These are phyloP conservation scores for Cephus sareptanus DNA, from an alignment of 2,888 invertebrate species.

Conservation along the genomic window DNA sequence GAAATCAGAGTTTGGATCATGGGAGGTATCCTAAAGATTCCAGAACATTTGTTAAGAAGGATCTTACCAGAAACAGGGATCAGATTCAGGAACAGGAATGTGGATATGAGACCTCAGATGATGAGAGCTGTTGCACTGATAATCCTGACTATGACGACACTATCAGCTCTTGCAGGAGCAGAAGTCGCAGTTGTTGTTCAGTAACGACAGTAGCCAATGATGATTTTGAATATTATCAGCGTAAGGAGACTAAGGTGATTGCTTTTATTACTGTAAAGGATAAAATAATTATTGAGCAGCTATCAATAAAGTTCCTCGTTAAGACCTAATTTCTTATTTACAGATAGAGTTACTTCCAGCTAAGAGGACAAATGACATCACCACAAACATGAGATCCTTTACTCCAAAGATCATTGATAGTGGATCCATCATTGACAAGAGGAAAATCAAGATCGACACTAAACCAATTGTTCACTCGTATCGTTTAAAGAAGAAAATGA, in stretches of 20 bases:
- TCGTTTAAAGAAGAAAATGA: conserved; percentile 50
- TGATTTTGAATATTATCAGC: conserved; percentile 73
- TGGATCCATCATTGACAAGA: conserved; percentile 29
- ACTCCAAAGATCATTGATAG: conserved; percentile 59
- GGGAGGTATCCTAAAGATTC: conserved; percentile 44
- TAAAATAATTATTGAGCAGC: neutral
- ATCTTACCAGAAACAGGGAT: conserved; percentile 25
- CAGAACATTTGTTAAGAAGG: conserved; percentile 53
- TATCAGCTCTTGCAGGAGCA: conserved; percentile 65
- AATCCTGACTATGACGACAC: conserved; percentile 58
- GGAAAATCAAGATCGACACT: conserved; percentile 28
- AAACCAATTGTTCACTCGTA: conserved; percentile 58
- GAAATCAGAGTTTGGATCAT: conserved; percentile 61
- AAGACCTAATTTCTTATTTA: conserved; percentile 15
- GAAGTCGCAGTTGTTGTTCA: conserved; percentile 69
- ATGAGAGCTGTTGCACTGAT: conserved; percentile 58
- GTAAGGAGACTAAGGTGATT: conserved; percentile 58
- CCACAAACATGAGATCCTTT: conserved; percentile 58
- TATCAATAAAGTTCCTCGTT: neutral
- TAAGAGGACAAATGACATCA: conserved; percentile 41
- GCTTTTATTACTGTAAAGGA: neutral
- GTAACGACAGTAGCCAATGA: conserved; percentile 75
- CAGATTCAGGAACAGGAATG: conserved; percentile 32
- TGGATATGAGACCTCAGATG: conserved; percentile 58
- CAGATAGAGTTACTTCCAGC: conserved; percentile 50